Percentiles rank a stretch among this genome's conserved stretches.
Conservation (phyloP, 2,888 invertebrate genomes). For the Aphrophora alni region DNA sequence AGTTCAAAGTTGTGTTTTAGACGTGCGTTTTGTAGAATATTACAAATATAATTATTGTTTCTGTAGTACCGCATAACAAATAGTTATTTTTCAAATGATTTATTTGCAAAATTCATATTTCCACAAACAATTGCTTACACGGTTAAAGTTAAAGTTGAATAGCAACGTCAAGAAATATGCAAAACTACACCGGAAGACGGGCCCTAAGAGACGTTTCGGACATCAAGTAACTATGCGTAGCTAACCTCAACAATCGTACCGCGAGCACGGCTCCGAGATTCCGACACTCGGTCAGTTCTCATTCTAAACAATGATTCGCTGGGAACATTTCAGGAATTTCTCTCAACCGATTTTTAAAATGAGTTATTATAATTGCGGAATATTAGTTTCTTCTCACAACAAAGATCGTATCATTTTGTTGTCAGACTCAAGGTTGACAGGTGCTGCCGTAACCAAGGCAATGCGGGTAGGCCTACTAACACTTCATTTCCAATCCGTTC, state of each 20-base stretch:
- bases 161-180: background rate
- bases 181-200: background rate
- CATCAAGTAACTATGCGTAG: background rate
- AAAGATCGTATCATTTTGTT: background rate
- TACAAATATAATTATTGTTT: no score
- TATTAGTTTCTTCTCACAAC: background rate
- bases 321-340: background rate
- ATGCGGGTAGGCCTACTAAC: background rate
- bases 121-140: background rate
- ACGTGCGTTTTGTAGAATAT: no score
- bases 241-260: background rate
- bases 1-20: no score
- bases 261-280: background rate
- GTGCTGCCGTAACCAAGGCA: no score
- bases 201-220: background rate
- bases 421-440: background rate
- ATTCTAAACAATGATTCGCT: background rate
- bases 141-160: background rate
- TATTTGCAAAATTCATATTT: no score
- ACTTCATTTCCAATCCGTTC: background rate
- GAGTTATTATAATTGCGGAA: background rate
- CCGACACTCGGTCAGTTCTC: background rate
- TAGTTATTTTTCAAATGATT: no score
- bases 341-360: background rate
- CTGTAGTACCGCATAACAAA: no score